A percentile compares a stretch with the other conserved stretches of the same genome.
phyloP scores from a whole-genome alignment of 2,888 invertebrate species.

The Nemotelus pantherinus region DNA sequence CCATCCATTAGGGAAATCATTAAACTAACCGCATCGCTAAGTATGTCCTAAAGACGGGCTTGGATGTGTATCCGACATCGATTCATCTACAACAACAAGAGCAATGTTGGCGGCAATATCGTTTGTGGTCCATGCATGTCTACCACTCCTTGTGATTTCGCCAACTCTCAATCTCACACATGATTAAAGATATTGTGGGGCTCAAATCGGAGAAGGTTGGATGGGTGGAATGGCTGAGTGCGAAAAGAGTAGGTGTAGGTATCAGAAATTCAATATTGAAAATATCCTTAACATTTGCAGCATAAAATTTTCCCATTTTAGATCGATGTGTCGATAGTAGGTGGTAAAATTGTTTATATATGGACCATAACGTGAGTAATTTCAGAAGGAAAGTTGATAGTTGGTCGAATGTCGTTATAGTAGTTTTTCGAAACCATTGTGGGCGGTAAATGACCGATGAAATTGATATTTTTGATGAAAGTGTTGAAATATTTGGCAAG shows the following conservation, averaged over 20 bases:
- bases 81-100: background rate
- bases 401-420: too few species aligned
- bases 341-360: too few species aligned
- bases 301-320: too few species aligned
- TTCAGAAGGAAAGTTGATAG: too few species aligned
- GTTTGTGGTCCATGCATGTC: background rate
- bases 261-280: conserved; percentile 11
- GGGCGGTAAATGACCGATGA: too few species aligned
- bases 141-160: too few species aligned
- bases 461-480: too few species aligned
- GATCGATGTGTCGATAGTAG: too few species aligned
- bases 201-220: background rate
- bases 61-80: background rate
- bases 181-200: conserved; percentile 15
- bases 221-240: too few species aligned
- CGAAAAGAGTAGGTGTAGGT: background rate
- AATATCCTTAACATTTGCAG: background rate
- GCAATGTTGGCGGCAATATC: background rate
- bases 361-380: too few species aligned
- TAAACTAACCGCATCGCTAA: conserved; percentile 36
- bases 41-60: conserved; percentile 17
- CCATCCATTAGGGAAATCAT: conserved; percentile 22
- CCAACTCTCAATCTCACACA: conserved; percentile 29
- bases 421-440: too few species aligned
- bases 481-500: too few species aligned